Percentiles rank a stretch among this genome's conserved stretches.
Evolutionary conservation across 2,888 invertebrate genomes (phyloP).

Genomic region (Apeira syringaria): DNA sequence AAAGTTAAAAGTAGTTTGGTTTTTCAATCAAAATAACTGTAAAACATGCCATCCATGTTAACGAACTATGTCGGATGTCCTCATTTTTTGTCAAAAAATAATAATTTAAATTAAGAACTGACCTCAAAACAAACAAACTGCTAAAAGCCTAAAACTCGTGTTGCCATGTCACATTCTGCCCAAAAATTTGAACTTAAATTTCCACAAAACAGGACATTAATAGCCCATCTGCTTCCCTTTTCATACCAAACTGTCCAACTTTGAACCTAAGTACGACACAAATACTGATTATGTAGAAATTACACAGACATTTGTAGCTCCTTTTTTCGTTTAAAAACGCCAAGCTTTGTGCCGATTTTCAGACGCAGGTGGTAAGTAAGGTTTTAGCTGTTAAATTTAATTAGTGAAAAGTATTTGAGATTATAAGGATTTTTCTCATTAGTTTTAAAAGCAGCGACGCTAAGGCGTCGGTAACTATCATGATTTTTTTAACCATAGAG

Average conservation of each 20-base stretch:
- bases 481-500: too few species aligned
- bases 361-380: conserved; percentile 56
- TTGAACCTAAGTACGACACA: conserved; percentile 28
- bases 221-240: conserved; percentile 9
- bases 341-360: conserved; percentile 38
- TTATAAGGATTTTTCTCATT: conserved; percentile 71
- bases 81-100: conserved; percentile 8
- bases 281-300: conserved; percentile 36
- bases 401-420: conserved; percentile 67
- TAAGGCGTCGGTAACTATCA: conserved; percentile 12
- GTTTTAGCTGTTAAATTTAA: conserved; percentile 60
- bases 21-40: too few species aligned
- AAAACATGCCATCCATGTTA: too few species aligned
- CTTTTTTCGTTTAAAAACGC: conserved; percentile 36
- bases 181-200: conserved; percentile 5
- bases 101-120: too few species aligned
- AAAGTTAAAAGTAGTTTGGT: too few species aligned
- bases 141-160: background rate
- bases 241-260: conserved; percentile 8
- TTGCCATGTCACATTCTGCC: conserved; percentile 3
- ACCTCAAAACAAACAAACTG: background rate
- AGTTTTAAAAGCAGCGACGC: conserved; percentile 32
- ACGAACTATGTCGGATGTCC: conserved; percentile 1
- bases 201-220: conserved; percentile 1
- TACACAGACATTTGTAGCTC: conserved; percentile 37